Base-by-base conservation (phyloP, 1,140 invertebrate genomes). In the Bombus waltoni region DNA sequence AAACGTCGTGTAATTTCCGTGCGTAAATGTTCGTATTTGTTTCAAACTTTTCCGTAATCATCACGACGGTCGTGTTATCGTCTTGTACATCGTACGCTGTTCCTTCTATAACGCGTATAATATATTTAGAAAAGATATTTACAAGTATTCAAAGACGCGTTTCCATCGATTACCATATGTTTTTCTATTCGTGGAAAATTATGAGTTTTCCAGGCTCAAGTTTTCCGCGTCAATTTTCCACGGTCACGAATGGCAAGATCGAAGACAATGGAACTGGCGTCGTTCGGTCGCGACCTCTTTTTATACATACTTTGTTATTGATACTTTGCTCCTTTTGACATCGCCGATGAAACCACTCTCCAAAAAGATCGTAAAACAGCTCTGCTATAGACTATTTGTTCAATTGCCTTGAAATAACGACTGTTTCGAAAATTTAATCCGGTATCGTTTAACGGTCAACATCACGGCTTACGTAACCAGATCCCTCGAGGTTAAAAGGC, bases 141-240 rank as follows among this genome's bases (percentile, higher is more conserved):
- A 28, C 35, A 38, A 62, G 28, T n/a, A n/a, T 62, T n/a, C 59
- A 13, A n/a, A n/a, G n/a, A n/a, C 59, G 18, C 47, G 22, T 62
- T 62, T 62, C 11, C 18, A 53, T 53, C 18, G 22, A 53, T 53
- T 53, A 53, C 47, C 47, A 53, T 53, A 53, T 53, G 18, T 22
- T 8, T 53, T 62, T n/a, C 4, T 62, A 13, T 62, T 62, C 59
- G 18, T 22, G 47, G 18, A 18, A 53, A 53, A 53, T 18, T 8
- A 6, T 15, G 0, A 22, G 47, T 53, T 53, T 53, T 53, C 8
- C 18, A 18, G 18, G 47, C 1, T 53, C 18, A 18, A 8, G 47
- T 70, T 92, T 94, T 92, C 93, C 91, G 91, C 93, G 92, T 89
- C 90, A 92, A 93, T 94, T 93, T 93, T 89, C 89, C 87, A 90